Evolutionary conservation across 1,140 invertebrate species (phyloP), one percentile per base, ranked within the genome.

Genomic region (Harlomillsia oculata): DNA sequence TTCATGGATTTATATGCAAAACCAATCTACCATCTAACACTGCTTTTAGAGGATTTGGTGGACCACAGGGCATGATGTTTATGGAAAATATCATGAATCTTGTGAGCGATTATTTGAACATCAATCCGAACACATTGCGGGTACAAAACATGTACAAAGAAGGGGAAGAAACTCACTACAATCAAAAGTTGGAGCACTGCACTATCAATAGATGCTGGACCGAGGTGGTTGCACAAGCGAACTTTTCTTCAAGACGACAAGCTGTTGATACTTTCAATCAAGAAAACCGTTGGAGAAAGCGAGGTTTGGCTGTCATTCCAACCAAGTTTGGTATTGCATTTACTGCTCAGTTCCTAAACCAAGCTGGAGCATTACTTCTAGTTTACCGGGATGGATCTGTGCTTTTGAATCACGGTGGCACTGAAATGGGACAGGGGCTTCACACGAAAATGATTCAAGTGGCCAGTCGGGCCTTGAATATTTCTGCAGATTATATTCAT

Each of bases 371-470:
- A 4, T 73, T 97, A 18, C 76, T 97, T n/a, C 79, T 89, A 20
- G 77, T 97, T 20, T 97, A 97, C 67, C 76, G 72, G 0, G 94
- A 97, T 75, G 94, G 94, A 1, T 92, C 91, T 0, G 87, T 97
- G 5, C 74, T 97, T 2, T 66, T 97, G n/a, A 82, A 81, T 25
- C 91, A 96, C 69, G 89, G 64, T 16, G 64, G 92, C 16, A 85
- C 84, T 16, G 93, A 97, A 77, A 97, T 97, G 85, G 94, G 94
- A 0, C 93, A 97, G 74, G 94, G 93, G 2, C 72, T 97, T 0
- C 87, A 96, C 67, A 97, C 89, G 0, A 97, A 96, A 75, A 91
- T 94, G 83, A 84, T 93, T 55, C 89, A 95, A 78, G 80, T 89
- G 28, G 84, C 85, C 0, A 84, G 84, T 41, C 75, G 82, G 60